These are phyloP conservation scores for Heliocidaris erythrogramma DNA, from an alignment of 35 echinoderm and acorn worm species.

Conservation along the genomic window DNA sequence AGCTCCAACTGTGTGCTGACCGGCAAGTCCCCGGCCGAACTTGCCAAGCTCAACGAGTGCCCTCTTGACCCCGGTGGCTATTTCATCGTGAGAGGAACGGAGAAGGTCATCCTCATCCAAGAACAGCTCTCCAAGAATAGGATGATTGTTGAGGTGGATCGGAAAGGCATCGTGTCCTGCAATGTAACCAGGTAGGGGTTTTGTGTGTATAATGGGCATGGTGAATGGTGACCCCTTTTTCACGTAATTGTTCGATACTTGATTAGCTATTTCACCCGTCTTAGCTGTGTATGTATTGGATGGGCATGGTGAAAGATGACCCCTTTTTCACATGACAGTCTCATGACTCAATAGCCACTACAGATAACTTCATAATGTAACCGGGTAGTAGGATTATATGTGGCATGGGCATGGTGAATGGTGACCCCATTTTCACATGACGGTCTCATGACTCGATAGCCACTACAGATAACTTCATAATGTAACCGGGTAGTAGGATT, in stretches of 20 bases:
- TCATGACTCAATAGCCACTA: too few species aligned
- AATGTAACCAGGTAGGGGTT: constrained; percentile 89
- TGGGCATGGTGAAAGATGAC: too few species aligned
- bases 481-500: too few species aligned
- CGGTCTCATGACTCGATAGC: neutral
- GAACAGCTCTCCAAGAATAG: constrained; percentile 96
- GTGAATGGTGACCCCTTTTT: neutral
- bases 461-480: neutral
- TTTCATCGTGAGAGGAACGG: constrained; percentile 84
- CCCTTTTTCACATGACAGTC: too few species aligned
- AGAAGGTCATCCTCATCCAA: constrained; percentile 96
- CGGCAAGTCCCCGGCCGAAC: constrained; percentile 79
- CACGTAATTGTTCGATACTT: neutral
- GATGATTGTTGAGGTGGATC: constrained; percentile 95
- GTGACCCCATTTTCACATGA: neutral
- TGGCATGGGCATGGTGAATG: neutral
- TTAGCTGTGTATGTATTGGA: too few species aligned
- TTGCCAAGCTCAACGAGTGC: constrained; percentile 95
- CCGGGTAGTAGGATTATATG: neutral
- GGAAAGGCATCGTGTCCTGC: constrained; percentile 86
- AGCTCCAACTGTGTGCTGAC: constrained; percentile 97
- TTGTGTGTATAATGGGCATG: neutral
- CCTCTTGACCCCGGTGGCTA: constrained; percentile 96
- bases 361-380: too few species aligned
- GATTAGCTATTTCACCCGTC: too few species aligned